Evolutionary conservation across 2,113 vertebrate genomes (phyloP).

Genomic region (Sander lucioperca): DNA sequence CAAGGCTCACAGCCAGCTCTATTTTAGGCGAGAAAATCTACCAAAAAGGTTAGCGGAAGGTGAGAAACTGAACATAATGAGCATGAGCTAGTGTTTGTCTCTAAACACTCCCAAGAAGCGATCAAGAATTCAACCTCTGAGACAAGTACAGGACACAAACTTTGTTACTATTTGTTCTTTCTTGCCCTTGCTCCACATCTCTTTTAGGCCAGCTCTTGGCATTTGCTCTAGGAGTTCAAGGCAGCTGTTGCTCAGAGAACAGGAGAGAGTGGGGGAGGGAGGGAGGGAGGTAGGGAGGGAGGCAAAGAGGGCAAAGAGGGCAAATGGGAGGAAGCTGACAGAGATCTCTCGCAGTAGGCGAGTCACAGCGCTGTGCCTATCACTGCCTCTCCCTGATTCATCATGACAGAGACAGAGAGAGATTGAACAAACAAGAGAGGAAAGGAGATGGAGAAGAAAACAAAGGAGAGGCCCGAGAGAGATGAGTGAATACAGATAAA

Average conservation of each 20-base stretch:
- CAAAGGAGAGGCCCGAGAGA: conserved; percentile 46
- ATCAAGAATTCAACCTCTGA: conserved; percentile 9
- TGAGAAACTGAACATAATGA: neutral
- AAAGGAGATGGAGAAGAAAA: conserved; percentile 47
- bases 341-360: conserved; percentile 67
- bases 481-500: conserved; percentile 36
- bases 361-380: conserved; percentile 74
- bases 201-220: conserved; percentile 47
- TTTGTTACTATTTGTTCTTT: neutral
- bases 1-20: neutral
- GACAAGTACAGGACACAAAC: neutral
- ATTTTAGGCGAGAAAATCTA: neutral
- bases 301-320: conserved; percentile 36
- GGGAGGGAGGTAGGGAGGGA: conserved; percentile 30
- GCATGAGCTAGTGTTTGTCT: neutral
- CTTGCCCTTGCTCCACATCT: conserved; percentile 49
- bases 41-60: neutral
- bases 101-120: neutral
- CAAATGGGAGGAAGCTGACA: conserved; percentile 61
- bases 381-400: conserved; percentile 77
- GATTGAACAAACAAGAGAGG: conserved; percentile 57
- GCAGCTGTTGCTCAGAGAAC: conserved; percentile 64
- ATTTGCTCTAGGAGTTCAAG: conserved; percentile 45
- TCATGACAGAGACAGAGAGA: conserved; percentile 66
- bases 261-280: neutral